A percentile compares a stretch with the other conserved stretches of the same genome.
Conservation (phyloP, 2,888 invertebrate species). For the Callyntrura sp. region DNA sequence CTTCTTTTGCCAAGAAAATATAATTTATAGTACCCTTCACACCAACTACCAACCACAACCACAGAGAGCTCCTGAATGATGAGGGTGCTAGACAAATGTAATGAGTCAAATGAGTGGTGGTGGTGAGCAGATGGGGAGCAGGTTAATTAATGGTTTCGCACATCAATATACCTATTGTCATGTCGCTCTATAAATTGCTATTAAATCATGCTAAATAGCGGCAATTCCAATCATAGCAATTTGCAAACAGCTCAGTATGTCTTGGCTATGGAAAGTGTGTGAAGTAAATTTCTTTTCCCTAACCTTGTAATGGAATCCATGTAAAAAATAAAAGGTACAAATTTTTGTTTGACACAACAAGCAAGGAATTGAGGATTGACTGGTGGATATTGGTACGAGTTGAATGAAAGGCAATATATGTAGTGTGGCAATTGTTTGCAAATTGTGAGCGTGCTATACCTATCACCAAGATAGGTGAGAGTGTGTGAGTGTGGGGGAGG, state of each 20-base stretch:
- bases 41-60: neutral
- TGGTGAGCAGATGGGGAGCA: neutral
- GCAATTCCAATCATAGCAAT: constrained; percentile 35
- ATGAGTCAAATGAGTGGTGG: too few species aligned
- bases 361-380: neutral
- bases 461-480: neutral
- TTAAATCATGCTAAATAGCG: constrained; percentile 53
- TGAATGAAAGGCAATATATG: too few species aligned
- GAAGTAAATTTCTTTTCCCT: constrained; percentile 75
- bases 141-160: constrained; percentile 70
- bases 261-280: constrained; percentile 76
- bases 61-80: neutral
- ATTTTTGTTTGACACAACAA: neutral
- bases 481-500: neutral
- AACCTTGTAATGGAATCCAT: constrained; percentile 78
- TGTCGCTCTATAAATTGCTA: constrained; percentile 53
- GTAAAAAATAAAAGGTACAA: constrained; percentile 65
- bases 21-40: neutral
- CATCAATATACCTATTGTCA: constrained; percentile 69
- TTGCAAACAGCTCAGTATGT: constrained; percentile 64
- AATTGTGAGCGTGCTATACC: neutral
- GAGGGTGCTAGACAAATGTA: neutral
- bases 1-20: neutral
- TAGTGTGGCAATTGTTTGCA: neutral
- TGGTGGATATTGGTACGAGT: too few species aligned